Evolutionary conservation across 64 coral and sea anemone species (phyloP), one percentile per base, ranked within the genome.

Genomic region (Hydrozoanthus tunicans): DNA sequence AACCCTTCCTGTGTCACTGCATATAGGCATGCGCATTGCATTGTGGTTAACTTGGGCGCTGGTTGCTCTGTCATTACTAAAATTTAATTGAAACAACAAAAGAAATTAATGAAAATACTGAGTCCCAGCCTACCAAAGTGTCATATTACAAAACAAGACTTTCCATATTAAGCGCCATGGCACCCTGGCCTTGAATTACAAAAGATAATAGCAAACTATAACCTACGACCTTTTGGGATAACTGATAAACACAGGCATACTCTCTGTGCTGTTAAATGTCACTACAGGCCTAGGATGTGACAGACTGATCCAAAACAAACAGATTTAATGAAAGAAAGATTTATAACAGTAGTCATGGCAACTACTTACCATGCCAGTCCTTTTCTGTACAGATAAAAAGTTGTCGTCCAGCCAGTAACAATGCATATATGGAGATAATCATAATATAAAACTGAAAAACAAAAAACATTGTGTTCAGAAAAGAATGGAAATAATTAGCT

Each of bases 361-460:
- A 8, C 17, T 6, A 51, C 94, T 74, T 82, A 98, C 96, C 90
- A 59, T 95, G 54, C 96, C 96, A 98, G 15, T 98, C 94, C 43
- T 95, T 89, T 10, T 91, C 89, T 92, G 94, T 91, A 68, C 96
- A 98, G 64, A 98, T 79, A 53, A 95, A 79, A 7, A 98, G 67
- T 66, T 98, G 96, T 62, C 96, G 90, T 11, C 91, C 58, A 7
- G 93, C 89, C 26, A 98, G 80, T 64, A 85, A 55, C 57, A 98
- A 73, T 25, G 96, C 77, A 84, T 98, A 98, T 17, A 98, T 14
- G 53, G 96, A 98, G 89, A 98, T 94, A 6, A 82, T 24, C 94
- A 95, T 95, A 73, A 98, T 98, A 86, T 98, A 98, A 15, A 95
- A 91, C 96, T 98, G 91, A 56, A 96, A 96, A 3, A 70, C 72